These are phyloP conservation scores for Epistrophe grossulariae DNA, from an alignment of 2,888 invertebrate genomes.

Conservation along the genomic window DNA sequence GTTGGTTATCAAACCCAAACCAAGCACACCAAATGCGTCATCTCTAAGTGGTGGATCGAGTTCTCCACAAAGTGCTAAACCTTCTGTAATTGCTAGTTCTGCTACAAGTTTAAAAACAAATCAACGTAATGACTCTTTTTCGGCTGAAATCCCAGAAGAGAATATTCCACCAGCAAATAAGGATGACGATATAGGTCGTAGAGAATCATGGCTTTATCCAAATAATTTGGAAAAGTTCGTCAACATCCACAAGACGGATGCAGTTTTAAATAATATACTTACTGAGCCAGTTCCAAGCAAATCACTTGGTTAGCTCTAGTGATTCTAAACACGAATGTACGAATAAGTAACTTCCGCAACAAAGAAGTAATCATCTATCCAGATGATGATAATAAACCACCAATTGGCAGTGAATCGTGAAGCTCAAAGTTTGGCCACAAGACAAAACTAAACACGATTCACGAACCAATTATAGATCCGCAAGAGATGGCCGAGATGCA, in stretches of 20 bases:
- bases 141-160: constrained; percentile 76
- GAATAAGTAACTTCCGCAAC: constrained; percentile 88
- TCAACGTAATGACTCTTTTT: constrained; percentile 78
- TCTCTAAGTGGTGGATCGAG: constrained; percentile 34
- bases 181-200: constrained; percentile 78
- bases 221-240: constrained; percentile 81
- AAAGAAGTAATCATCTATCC: constrained; percentile 98
- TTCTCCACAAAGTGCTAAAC: constrained; percentile 41
- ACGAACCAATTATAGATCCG: constrained; percentile 91
- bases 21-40: constrained; percentile 55
- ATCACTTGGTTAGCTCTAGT: constrained; percentile 85
- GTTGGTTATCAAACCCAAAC: constrained; percentile 88
- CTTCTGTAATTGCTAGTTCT: neutral
- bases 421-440: constrained; percentile 96
- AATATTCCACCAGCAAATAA: constrained; percentile 61
- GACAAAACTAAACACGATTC: constrained; percentile 94
- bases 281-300: constrained; percentile 82
- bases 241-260: constrained; percentile 79
- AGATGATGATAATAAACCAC: constrained; percentile 94
- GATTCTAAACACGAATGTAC: neutral
- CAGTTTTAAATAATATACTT: constrained; percentile 80
- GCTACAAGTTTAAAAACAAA: constrained; percentile 11
- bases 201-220: constrained; percentile 83
- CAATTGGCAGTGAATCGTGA: constrained; percentile 94
- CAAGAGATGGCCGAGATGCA: constrained; percentile 91